Base-by-base conservation (phyloP, 2,888 invertebrate species). In the Xanthorhoe designata region DNA sequence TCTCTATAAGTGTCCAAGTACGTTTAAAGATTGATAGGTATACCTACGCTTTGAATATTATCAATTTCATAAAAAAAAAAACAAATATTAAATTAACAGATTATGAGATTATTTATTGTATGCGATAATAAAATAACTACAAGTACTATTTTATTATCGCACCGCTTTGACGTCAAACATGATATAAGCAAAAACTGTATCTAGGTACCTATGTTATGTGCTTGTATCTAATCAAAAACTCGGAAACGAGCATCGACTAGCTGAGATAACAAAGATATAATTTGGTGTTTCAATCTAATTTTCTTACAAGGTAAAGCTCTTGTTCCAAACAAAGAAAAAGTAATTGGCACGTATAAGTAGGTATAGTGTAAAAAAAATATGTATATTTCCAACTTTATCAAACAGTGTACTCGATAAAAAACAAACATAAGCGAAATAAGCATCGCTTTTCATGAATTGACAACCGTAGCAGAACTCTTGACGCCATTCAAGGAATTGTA, bases 401-500 rank as follows among this genome's bases (percentile, higher is more conserved):
- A 42, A 3, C 38, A 42, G 17, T 47, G 15, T 47, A 7, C 15
- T 8, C 13, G 45, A n/a, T 47, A 47, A 47, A 35, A 61, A n/a
- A 18, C 47, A 61, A 63, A 17, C 58, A 62, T 53, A 29, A 51
- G 5, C 29, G 3, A 63, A 54, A 55, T 57, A 56, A 35, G 29
- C n/a, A 51, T 59, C 60, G 15, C 56, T 70, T 35, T 65, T 66
- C 63, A 69, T 71, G 68, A 74, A 72, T 70, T 67, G 66, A 69
- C 64, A 60, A 66, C 59, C 64, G 61, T 59, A 60, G 67, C 66
- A 72, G 72, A 70, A 70, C 69, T 68, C 68, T 69, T 76, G 78
- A 82, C 78, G 80, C 84, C 84, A 87, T 87, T 87, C 82, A 83
- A 74, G 78, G 76, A 66, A 73, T 62, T 69, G 75, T 75, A 54